These are phyloP conservation scores for Arctia plantaginis DNA, from an alignment of 2,888 invertebrate genomes.

Conservation along the genomic window DNA sequence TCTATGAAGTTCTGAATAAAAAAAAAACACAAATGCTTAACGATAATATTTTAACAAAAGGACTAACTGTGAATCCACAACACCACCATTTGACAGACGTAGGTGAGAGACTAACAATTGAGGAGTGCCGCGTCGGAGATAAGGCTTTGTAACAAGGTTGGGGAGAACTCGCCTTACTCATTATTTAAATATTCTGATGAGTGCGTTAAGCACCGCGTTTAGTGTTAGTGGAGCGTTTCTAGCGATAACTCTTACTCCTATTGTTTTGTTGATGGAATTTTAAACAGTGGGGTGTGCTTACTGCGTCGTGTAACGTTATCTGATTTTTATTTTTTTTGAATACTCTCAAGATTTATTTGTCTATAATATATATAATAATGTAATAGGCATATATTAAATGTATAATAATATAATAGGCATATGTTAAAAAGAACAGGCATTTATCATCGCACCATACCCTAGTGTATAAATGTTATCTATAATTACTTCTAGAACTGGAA, in stretches of 20 bases:
- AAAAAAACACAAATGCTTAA: not conserved
- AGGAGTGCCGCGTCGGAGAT: constrained; percentile 79
- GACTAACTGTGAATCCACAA: constrained; percentile 34
- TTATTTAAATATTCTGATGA: constrained; percentile 84
- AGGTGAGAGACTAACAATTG: constrained; percentile 54
- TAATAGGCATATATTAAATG: not conserved
- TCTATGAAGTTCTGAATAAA: not conserved
- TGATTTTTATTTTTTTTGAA: not conserved
- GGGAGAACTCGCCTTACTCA: constrained; percentile 61
- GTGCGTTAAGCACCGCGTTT: constrained; percentile 76
- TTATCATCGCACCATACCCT: too few species aligned
- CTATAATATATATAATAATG: not conserved
- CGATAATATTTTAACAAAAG: constrained; percentile 4
- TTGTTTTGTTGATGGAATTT: constrained; percentile 81
- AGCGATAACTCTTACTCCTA: constrained; percentile 72
- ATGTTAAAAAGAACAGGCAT: too few species aligned
- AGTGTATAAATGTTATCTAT: not conserved
- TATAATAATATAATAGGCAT: too few species aligned
- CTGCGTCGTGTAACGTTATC: constrained; percentile 11
- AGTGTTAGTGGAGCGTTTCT: constrained; percentile 72
- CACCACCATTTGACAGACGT: constrained; percentile 55
- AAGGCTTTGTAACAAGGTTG: constrained; percentile 73
- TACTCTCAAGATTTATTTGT: not conserved
- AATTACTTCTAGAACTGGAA: not conserved
- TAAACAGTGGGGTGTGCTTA: constrained; percentile 56